phyloP scores from a whole-genome alignment of 2,797 vertebrate genomes.

The Adrianichthys oophorus region DNA sequence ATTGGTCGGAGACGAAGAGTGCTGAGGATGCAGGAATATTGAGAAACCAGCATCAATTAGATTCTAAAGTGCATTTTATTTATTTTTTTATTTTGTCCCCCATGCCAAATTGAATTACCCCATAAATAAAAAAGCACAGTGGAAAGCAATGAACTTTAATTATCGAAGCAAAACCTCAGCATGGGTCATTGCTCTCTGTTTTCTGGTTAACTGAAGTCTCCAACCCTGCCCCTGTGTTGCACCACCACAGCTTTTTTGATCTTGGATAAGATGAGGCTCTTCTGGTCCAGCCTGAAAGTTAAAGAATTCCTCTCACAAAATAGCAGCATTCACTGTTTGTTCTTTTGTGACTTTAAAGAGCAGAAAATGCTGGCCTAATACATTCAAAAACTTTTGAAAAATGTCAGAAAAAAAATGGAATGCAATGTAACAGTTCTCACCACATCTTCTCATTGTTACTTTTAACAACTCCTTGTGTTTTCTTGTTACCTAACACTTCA shows the following conservation, averaged over 20 bases:
- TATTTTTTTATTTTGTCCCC: constrained; percentile 34
- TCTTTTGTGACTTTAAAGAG: neutral
- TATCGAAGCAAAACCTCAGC: constrained; percentile 63
- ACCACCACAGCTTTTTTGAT: constrained; percentile 22
- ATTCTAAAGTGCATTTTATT: constrained; percentile 77
- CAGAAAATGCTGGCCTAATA: no score
- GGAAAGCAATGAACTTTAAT: constrained; percentile 75
- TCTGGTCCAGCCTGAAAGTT: no score
- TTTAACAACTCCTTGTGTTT: neutral
- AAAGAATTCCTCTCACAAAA: neutral
- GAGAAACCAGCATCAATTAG: constrained; percentile 73
- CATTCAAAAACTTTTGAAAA: no score
- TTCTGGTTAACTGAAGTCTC: constrained; percentile 15
- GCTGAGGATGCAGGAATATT: constrained; percentile 70
- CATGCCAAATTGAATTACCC: constrained; percentile 78
- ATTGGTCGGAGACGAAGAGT: constrained; percentile 57
- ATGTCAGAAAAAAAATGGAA: no score
- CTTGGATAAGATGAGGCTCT: neutral
- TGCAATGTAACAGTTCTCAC: neutral
- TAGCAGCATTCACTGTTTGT: neutral
- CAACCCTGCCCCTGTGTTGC: constrained; percentile 16
- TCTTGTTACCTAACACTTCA: constrained; percentile 15
- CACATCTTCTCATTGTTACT: neutral
- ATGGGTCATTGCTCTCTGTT: constrained; percentile 55
- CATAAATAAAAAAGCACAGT: constrained; percentile 68